Percentiles rank a stretch among this genome's conserved stretches.
phyloP scores from a whole-genome alignment of 2,797 vertebrate species.

The Phalloptychus januarius region DNA sequence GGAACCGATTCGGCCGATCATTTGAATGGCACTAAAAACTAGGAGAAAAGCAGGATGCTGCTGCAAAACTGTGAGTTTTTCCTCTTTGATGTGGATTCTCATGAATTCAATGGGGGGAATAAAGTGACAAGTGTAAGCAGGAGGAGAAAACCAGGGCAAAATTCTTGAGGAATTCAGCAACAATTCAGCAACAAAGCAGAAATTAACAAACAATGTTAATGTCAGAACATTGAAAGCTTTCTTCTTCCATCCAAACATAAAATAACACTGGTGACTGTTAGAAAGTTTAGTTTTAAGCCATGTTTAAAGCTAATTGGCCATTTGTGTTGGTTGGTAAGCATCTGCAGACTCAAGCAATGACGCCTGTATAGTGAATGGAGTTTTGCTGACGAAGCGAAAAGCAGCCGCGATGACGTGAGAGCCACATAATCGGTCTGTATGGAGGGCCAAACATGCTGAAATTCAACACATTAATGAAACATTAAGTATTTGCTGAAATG shows the following conservation, averaged over 20 bases:
- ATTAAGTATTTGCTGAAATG: background rate
- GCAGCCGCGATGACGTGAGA: conserved; percentile 22
- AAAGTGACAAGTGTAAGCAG: background rate
- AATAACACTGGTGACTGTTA: too few species aligned
- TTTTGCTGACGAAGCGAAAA: conserved; percentile 77
- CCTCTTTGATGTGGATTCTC: background rate
- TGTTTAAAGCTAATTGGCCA: background rate
- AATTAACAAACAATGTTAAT: background rate
- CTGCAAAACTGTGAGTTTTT: background rate
- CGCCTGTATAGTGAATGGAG: conserved; percentile 40
- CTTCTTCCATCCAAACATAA: background rate
- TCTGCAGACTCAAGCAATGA: conserved; percentile 1
- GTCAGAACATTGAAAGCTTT: background rate
- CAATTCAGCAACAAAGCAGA: background rate
- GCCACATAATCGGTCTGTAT: conserved; percentile 15
- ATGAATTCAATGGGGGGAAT: background rate
- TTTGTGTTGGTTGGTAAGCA: background rate
- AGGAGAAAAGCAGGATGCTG: background rate
- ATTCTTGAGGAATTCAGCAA: background rate
- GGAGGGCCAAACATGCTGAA: background rate
- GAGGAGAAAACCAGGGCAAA: background rate
- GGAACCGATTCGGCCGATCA: conserved; percentile 6
- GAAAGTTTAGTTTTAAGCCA: background rate
- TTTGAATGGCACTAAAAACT: background rate
- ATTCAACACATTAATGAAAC: background rate